A percentile compares a stretch with the other conserved stretches of the same genome.
Evolutionary conservation across 2,113 vertebrate species (phyloP).

Genomic region (Nanorana parkeri): DNA sequence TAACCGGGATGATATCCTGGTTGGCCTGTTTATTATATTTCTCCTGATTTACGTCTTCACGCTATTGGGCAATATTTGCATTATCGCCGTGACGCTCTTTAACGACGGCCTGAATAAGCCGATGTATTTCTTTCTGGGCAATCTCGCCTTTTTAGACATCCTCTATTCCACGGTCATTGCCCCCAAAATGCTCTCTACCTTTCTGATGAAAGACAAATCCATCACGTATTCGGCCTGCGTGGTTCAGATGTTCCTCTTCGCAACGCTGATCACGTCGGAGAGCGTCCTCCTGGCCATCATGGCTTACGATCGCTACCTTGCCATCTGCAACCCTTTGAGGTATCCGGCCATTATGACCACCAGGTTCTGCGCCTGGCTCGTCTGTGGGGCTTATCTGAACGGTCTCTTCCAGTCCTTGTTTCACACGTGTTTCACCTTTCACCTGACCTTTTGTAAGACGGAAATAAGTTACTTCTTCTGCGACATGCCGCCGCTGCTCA

Average conservation of each 20-base stretch:
- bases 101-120: not conserved
- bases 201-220: not conserved
- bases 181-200: constrained; percentile 8
- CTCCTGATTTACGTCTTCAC: constrained; percentile 8
- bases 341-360: constrained; percentile 11
- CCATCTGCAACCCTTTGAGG: constrained; percentile 5
- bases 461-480: constrained; percentile 29
- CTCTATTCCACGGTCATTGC: constrained; percentile 10
- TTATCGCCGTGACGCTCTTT: not conserved
- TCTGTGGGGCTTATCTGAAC: not conserved
- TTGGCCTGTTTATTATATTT: not conserved
- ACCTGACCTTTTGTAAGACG: not conserved
- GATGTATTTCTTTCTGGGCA: constrained; percentile 30
- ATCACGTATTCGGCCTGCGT: not conserved
- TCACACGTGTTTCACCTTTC: constrained; percentile 16
- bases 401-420: constrained; percentile 2
- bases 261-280: not conserved
- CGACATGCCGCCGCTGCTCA: constrained; percentile 14
- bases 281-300: constrained; percentile 58
- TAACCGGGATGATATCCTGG: not conserved
- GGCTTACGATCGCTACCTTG: constrained; percentile 35
- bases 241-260: constrained; percentile 27
- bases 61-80: not conserved
- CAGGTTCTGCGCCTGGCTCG: not conserved
- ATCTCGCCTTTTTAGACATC: constrained; percentile 2